Evolutionary conservation across 2,888 invertebrate genomes (phyloP).

Genomic region (Strigamia crassipes): DNA sequence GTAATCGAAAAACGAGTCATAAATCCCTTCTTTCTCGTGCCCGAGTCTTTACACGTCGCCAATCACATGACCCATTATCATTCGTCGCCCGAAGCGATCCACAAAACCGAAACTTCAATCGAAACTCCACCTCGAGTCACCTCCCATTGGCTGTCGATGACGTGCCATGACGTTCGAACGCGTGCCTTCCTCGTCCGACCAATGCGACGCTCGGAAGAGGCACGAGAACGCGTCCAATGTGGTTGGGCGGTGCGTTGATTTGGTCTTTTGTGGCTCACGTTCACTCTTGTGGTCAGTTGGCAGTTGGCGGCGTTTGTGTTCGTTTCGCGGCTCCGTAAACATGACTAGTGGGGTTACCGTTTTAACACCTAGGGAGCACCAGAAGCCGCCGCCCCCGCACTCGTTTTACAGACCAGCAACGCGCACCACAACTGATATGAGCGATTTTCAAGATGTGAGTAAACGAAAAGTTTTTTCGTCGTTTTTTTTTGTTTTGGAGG

Average conservation of each 20-base stretch:
- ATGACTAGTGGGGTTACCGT: slow-evolving; percentile 21
- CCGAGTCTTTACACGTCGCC: background rate
- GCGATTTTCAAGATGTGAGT: slow-evolving; percentile 17
- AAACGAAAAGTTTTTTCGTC: background rate
- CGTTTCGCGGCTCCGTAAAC: slow-evolving; percentile 6
- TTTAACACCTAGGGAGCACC: background rate
- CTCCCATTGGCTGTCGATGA: background rate
- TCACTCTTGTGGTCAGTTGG: slow-evolving; percentile 10
- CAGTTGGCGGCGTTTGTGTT: background rate
- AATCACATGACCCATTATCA: background rate
- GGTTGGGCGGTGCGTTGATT: slow-evolving; percentile 24
- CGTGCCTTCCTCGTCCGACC: background rate
- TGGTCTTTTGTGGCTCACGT: slow-evolving; percentile 27
- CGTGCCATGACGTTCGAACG: background rate
- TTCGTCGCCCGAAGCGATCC: background rate
- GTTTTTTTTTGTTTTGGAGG: background rate
- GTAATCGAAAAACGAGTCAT: background rate
- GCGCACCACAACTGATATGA: background rate
- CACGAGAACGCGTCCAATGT: background rate
- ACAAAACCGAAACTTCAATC: background rate
- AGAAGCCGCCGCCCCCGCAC: slow-evolving; percentile 3
- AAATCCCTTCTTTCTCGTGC: slow-evolving; percentile 2
- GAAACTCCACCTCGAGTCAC: background rate
- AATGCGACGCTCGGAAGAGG: background rate
- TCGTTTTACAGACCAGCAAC: background rate